Evolutionary conservation across 2,797 vertebrate genomes (phyloP), one percentile per base, ranked within the genome.

Genomic region (Adelosebastes latens): DNA sequence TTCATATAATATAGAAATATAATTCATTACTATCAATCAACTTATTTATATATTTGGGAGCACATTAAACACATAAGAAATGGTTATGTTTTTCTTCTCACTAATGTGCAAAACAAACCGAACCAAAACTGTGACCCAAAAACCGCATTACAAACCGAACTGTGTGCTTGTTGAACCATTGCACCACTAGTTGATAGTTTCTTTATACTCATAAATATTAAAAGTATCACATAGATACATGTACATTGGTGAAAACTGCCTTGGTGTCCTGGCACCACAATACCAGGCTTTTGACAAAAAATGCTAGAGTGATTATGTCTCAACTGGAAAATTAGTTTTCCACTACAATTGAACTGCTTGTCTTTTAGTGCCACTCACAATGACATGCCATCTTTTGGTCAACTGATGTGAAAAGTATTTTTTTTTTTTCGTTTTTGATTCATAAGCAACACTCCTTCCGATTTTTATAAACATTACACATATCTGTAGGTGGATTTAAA

Each of bases 81-180:
- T 46, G 42, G 42, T 46, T 46, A 46, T 46, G 42, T 46, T 46
- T 46, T 46, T 18, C 6, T 46, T 18, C 42, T 46, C 42, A 14
- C 42, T 46, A 46, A 46, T 46, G 42, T 46, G 42, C 0, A 46
- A 46, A 46, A 46, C 42, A 46, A 46, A 46, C 3, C 0, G 0
- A 46, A 46, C 42, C 0, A 0, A 0, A 46, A 46, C 42, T 18
- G 42, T 46, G 16, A 18, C 42, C 42, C 42, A 46, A 46, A 46
- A 46, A 8, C 3, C 6, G 42, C 42, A 46, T 0, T 46, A 46
- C 42, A 46, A 46, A 46, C 42, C 42, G 16, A 46, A 0, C 42
- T 1, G 6, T 46, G 42, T 46, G 42, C 6, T 46, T 46, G 42
- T 46, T 46, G 42, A 46, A 18, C 42, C 42, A 14, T 46, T 46